phyloP scores from a whole-genome alignment of 1,140 invertebrate species.

The Brachystomella parvula region DNA sequence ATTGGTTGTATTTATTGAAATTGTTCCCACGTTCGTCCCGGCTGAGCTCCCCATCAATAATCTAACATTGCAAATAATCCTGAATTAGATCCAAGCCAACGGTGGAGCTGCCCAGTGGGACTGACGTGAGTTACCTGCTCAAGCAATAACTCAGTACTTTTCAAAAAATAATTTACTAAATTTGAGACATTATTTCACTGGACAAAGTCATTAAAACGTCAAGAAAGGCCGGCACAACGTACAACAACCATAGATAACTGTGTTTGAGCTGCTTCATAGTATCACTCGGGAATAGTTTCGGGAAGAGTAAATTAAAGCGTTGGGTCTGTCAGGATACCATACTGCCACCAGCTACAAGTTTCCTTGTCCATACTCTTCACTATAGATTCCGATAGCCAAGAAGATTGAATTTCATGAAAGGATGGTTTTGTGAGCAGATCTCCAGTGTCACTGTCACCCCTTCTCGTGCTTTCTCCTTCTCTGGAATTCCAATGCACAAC shows the following conservation, averaged over 20 bases:
- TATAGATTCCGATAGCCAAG: not conserved
- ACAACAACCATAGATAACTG: too few species aligned
- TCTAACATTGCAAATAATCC: too few species aligned
- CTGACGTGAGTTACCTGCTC: constrained; percentile 52
- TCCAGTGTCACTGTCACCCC: constrained; percentile 39
- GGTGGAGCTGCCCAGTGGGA: constrained; percentile 48
- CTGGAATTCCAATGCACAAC: constrained; percentile 57
- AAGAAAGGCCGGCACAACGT: too few species aligned
- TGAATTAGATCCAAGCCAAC: constrained; percentile 49
- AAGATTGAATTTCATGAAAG: constrained; percentile 7
- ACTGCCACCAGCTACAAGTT: not conserved
- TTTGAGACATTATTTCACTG: not conserved
- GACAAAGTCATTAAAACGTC: not conserved
- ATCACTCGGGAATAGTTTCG: too few species aligned
- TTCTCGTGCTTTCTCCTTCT: constrained; percentile 15
- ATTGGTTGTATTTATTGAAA: constrained; percentile 70
- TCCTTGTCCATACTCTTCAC: not conserved
- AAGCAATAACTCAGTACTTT: not conserved
- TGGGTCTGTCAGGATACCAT: too few species aligned
- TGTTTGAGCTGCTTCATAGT: too few species aligned
- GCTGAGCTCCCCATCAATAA: constrained; percentile 74
- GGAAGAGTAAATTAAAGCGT: too few species aligned
- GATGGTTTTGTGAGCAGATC: constrained; percentile 37
- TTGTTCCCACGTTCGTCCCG: constrained; percentile 71
- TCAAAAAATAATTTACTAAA: not conserved